Evolutionary conservation across 2,113 vertebrate species (phyloP).

Genomic region (Scalopus aquaticus): DNA sequence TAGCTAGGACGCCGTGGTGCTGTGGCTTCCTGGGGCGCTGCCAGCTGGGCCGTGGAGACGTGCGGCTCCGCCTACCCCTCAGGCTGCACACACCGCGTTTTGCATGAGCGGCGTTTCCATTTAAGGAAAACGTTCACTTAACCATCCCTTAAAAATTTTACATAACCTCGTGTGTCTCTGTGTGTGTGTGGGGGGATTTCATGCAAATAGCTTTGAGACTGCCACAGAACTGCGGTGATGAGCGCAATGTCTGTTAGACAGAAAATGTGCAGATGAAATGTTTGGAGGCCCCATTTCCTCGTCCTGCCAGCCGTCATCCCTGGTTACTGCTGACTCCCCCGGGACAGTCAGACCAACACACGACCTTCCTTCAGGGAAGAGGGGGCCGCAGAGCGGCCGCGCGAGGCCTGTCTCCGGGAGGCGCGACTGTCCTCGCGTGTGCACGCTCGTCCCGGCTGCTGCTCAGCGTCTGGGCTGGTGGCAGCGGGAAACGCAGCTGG

Average conservation of each 20-base stretch:
- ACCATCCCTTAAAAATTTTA: not conserved
- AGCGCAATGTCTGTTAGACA: not conserved
- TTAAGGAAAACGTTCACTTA: not conserved
- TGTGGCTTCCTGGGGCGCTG: no score
- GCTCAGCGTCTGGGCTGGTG: not conserved
- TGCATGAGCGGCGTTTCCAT: not conserved
- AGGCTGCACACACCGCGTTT: no score
- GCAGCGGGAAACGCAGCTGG: not conserved
- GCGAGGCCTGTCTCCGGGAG: no score
- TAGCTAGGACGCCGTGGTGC: not conserved
- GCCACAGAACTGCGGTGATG: not conserved
- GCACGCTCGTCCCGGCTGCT: not conserved
- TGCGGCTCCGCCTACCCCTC: no score
- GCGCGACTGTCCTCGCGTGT: not conserved
- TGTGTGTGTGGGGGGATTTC: not conserved
- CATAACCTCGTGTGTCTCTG: not conserved
- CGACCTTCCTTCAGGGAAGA: not conserved
- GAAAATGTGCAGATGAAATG: not conserved
- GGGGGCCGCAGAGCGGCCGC: not conserved
- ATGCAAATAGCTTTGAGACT: slow-evolving; percentile 21
- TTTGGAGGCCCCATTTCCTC: not conserved
- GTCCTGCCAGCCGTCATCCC: not conserved
- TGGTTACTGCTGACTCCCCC: not conserved
- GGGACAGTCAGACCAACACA: not conserved
- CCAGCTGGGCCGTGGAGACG: no score